phyloP scores from a whole-genome alignment of 2,888 invertebrate species.

The Anoncus sp. region DNA sequence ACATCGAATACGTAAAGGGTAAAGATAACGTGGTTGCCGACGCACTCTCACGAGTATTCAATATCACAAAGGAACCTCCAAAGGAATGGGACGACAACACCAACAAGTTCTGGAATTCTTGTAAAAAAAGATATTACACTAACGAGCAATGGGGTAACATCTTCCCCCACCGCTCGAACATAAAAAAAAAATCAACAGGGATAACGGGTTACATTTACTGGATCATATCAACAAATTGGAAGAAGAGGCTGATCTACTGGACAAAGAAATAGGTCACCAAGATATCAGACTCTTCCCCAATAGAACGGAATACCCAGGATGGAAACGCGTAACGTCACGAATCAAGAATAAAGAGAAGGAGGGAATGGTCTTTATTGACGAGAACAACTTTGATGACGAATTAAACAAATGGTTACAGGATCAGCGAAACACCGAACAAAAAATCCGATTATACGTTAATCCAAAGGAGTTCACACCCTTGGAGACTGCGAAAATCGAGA shows the following conservation, averaged over 20 bases:
- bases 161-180: slow-evolving; percentile 9
- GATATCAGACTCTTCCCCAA: slow-evolving; percentile 19
- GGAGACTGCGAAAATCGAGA: slow-evolving; percentile 5
- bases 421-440: slow-evolving; percentile 12
- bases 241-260: slow-evolving; percentile 2
- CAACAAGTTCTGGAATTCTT: slow-evolving; percentile 4
- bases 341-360: slow-evolving; percentile 13
- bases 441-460: slow-evolving; percentile 28
- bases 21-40: slow-evolving; percentile 73
- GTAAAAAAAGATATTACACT: slow-evolving; percentile 6
- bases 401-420: slow-evolving; percentile 11
- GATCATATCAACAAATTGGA: slow-evolving; percentile 9
- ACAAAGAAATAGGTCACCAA: slow-evolving; percentile 3
- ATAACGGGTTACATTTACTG: background rate
- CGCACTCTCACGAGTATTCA: slow-evolving; percentile 59
- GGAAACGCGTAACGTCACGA: slow-evolving; percentile 26
- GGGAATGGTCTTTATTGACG: slow-evolving; percentile 6
- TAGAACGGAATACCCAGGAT: slow-evolving; percentile 21
- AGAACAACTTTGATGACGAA: slow-evolving; percentile 11
- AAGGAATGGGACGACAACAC: background rate
- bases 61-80: slow-evolving; percentile 10
- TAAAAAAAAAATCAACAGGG: slow-evolving; percentile 5
- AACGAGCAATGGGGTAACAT: slow-evolving; percentile 25
- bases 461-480: slow-evolving; percentile 23
- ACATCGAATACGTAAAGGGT: too few species aligned